Conservation (phyloP, 2,888 invertebrate species). For the Siphlonurus alternatus region DNA sequence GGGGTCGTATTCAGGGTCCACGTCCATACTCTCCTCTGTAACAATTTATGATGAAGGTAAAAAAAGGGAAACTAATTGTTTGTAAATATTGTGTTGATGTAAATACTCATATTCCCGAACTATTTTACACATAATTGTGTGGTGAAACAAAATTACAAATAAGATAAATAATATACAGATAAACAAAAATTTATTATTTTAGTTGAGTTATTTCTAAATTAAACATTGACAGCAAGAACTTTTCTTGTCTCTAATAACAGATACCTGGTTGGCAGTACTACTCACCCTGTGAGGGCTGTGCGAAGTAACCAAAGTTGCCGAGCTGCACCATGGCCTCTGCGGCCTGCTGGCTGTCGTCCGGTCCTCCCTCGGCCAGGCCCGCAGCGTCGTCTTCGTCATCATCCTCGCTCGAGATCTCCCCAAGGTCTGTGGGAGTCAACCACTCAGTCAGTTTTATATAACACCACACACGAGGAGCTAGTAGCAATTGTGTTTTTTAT, state of each 20-base stretch:
- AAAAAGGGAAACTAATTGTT: background rate
- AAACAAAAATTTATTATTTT: too few relatives aligned
- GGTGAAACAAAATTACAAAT: too few relatives aligned
- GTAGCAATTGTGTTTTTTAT: too few relatives aligned
- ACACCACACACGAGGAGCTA: too few relatives aligned
- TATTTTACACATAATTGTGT: too few relatives aligned
- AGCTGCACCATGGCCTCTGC: constrained; percentile 27
- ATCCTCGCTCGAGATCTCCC: constrained; percentile 44
- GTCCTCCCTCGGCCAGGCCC: constrained; percentile 26
- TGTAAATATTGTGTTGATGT: background rate
- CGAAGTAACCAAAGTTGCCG: constrained; percentile 44
- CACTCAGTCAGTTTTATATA: too few relatives aligned
- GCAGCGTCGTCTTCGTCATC: constrained; percentile 42
- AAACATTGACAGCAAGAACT: too few relatives aligned
- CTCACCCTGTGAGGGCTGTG: background rate
- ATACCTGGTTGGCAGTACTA: background rate
- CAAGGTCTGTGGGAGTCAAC: background rate
- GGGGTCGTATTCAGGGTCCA: constrained; percentile 72
- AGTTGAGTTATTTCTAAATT: too few relatives aligned
- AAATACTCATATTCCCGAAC: too few relatives aligned
- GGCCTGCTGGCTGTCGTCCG: constrained; percentile 37
- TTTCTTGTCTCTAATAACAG: background rate
- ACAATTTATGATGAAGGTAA: constrained; percentile 10
- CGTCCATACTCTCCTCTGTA: constrained; percentile 52
- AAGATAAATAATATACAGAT: too few relatives aligned